A percentile compares a stretch with the other conserved stretches of the same genome.
phyloP scores from a whole-genome alignment of 2,888 invertebrate genomes.

The Sclerodermus sp. region DNA sequence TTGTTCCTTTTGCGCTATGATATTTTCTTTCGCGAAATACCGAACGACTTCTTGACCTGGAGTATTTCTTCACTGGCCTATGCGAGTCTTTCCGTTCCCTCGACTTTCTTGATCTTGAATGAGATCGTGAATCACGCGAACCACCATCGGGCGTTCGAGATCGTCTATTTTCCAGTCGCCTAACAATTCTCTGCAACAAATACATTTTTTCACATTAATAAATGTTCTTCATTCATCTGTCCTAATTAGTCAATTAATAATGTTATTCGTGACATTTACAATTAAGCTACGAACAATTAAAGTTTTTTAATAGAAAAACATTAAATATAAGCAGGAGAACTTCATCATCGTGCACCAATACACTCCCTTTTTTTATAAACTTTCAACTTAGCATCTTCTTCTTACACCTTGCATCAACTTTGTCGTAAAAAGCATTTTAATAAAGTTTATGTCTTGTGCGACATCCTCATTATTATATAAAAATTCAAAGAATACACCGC shows the following conservation, averaged over 20 bases:
- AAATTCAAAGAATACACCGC: no score
- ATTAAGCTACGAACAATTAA: background rate
- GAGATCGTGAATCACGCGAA: constrained; percentile 49
- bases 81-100: constrained; percentile 50
- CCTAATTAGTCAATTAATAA: background rate
- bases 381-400: background rate
- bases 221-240: no score
- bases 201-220: background rate
- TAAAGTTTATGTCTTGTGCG: no score
- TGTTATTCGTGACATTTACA: background rate
- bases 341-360: background rate
- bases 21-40: constrained; percentile 54
- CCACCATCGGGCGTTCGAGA: constrained; percentile 43
- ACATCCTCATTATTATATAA: no score
- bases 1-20: constrained; percentile 44
- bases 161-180: constrained; percentile 48
- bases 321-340: background rate
- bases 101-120: constrained; percentile 54
- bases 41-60: constrained; percentile 54
- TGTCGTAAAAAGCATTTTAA: no score
- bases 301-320: constrained; percentile 6
- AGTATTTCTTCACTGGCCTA: constrained; percentile 53
- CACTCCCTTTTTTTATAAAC: no score
- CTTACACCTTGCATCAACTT: no score
- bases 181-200: background rate